Percentiles rank a stretch among this genome's conserved stretches.
Evolutionary conservation across 2,113 vertebrate species (phyloP).

Genomic region (Hiodon tergisus): DNA sequence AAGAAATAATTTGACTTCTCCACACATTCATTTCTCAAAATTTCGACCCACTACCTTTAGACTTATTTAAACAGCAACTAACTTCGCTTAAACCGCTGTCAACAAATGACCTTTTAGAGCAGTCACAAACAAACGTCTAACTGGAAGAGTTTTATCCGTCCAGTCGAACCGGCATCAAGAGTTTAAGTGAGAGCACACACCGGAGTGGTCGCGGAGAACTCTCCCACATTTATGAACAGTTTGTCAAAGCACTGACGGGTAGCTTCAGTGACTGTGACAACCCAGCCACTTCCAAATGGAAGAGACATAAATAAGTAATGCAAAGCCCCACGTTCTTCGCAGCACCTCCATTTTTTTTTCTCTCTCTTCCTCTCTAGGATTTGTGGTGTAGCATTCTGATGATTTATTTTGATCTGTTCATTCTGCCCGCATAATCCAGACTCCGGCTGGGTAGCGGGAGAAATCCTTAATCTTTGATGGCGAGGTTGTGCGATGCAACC

Average conservation of each 20-base stretch:
- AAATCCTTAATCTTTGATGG: slow-evolving; percentile 14
- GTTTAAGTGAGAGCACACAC: background rate
- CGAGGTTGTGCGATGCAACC: background rate
- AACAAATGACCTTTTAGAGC: too few species aligned
- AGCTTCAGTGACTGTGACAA: slow-evolving; percentile 1
- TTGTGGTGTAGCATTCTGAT: background rate
- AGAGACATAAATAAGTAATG: slow-evolving; percentile 14
- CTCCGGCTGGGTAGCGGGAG: slow-evolving; percentile 13
- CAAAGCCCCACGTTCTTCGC: background rate
- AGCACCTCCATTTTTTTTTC: background rate
- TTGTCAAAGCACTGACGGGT: slow-evolving; percentile 16
- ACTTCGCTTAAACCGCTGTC: too few species aligned
- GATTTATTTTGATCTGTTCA: slow-evolving; percentile 14
- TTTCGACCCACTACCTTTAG: too few species aligned
- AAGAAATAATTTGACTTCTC: too few species aligned
- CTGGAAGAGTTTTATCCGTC: too few species aligned
- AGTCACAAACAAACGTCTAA: too few species aligned
- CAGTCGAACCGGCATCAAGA: too few species aligned
- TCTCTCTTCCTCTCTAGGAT: too few species aligned
- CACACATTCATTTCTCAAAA: too few species aligned
- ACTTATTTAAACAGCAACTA: too few species aligned
- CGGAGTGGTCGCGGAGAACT: background rate
- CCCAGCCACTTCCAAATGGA: slow-evolving; percentile 13
- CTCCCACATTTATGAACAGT: background rate
- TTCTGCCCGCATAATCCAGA: slow-evolving; percentile 11